These are phyloP conservation scores for Lamproptera curius DNA, from an alignment of 2,888 invertebrate species.

Conservation along the genomic window DNA sequence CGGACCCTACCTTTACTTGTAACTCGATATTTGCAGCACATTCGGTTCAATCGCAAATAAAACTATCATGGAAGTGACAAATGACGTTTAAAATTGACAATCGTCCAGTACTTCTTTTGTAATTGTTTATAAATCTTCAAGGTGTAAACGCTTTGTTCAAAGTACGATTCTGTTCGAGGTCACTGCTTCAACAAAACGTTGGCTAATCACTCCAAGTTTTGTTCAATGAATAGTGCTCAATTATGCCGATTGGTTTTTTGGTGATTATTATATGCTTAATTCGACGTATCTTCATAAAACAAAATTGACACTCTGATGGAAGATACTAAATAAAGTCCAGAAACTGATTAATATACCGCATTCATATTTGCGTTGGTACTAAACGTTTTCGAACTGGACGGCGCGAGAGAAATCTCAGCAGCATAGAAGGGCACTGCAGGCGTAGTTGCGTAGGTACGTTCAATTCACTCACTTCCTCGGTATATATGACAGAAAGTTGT, in stretches of 20 bases:
- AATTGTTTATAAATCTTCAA: slow-evolving; percentile 23
- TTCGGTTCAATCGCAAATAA: slow-evolving; percentile 14
- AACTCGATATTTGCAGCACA: too few relatives aligned
- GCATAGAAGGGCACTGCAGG: slow-evolving; percentile 49
- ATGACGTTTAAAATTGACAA: too few relatives aligned
- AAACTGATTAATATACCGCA: too few relatives aligned
- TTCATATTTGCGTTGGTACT: not conserved
- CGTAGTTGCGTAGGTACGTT: slow-evolving; percentile 48
- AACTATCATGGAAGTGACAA: slow-evolving; percentile 13
- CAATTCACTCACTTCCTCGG: slow-evolving; percentile 52
- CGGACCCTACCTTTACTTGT: too few relatives aligned
- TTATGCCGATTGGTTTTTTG: slow-evolving; percentile 10
- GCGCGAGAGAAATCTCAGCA: slow-evolving; percentile 41
- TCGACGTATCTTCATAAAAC: too few relatives aligned
- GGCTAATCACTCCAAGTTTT: slow-evolving; percentile 53
- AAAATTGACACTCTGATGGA: too few relatives aligned
- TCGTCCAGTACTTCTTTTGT: slow-evolving; percentile 20
- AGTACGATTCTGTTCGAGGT: slow-evolving; percentile 64
- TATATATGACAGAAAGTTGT: slow-evolving; percentile 30
- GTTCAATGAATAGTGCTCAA: slow-evolving; percentile 41
- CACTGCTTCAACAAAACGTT: slow-evolving; percentile 60
- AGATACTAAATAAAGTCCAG: too few relatives aligned
- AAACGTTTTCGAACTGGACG: slow-evolving; percentile 20
- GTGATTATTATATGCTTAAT: too few relatives aligned
- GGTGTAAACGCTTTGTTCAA: slow-evolving; percentile 51